Percentiles rank a stretch among this genome's conserved stretches.
phyloP scores from a whole-genome alignment of 2,797 vertebrate species.

The Dendrocincla fuliginosa region DNA sequence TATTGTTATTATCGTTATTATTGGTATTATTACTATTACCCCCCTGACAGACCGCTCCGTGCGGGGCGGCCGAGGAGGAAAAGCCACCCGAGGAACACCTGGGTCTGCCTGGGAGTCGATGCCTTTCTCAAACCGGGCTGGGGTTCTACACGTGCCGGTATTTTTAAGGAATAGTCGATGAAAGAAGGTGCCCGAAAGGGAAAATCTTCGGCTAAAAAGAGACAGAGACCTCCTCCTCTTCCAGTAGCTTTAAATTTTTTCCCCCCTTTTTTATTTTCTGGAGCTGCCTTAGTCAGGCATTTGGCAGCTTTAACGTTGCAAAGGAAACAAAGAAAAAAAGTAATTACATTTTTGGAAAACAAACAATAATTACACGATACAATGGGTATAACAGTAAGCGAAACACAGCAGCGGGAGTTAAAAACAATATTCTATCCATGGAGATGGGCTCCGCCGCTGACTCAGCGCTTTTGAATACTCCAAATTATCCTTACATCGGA shows the following conservation, averaged over 20 bases:
- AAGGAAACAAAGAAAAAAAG: conserved; percentile 53
- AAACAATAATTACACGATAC: conserved; percentile 76
- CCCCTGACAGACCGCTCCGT: background rate
- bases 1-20: background rate
- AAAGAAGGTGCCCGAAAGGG: background rate
- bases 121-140: background rate
- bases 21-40: background rate
- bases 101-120: background rate
- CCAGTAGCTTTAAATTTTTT: background rate
- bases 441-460: conserved; percentile 47
- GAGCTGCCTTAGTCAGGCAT: background rate
- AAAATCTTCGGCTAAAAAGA: background rate
- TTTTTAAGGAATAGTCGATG: background rate
- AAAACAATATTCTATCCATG: conserved; percentile 29
- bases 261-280: background rate
- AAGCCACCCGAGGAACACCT: background rate
- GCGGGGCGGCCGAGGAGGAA: background rate
- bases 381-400: conserved; percentile 64
- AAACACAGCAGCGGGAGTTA: conserved; percentile 46
- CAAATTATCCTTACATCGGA: conserved; percentile 29
- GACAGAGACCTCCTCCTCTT: background rate
- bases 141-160: background rate
- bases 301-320: conserved; percentile 41
- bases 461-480: conserved; percentile 60
- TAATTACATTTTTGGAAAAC: conserved; percentile 79